phyloP scores from a whole-genome alignment of 2,113 vertebrate species.

The Zeus faber region DNA sequence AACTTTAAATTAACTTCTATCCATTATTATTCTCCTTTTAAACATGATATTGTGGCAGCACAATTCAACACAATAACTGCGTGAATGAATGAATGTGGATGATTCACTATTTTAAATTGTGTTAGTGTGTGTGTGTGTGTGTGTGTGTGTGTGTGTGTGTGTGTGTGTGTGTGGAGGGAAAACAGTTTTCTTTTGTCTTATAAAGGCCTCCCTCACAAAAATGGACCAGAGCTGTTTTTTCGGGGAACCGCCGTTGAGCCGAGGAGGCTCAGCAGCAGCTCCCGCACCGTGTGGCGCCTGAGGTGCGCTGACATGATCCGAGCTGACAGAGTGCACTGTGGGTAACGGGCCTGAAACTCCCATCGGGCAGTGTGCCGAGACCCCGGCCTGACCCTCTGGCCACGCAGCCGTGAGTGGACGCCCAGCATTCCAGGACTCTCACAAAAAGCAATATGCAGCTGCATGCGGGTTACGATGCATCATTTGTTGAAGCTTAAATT shows the following conservation, averaged over 20 bases:
- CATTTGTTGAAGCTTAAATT: not conserved
- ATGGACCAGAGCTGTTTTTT: conserved; percentile 24
- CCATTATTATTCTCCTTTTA: no score
- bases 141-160: no score
- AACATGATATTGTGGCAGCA: no score
- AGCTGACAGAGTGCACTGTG: conserved; percentile 59
- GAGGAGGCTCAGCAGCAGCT: conserved; percentile 45
- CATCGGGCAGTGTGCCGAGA: conserved; percentile 45
- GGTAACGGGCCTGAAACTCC: conserved; percentile 55
- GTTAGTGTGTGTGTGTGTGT: no score
- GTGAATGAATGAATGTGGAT: no score
- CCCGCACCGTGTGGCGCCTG: conserved; percentile 52
- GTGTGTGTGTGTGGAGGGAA: no score
- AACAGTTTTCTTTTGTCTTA: no score
- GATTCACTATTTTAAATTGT: no score
- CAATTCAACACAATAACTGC: no score
- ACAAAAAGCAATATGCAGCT: conserved; percentile 22
- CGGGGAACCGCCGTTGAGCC: not conserved
- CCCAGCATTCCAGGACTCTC: conserved; percentile 3
- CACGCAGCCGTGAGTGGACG: conserved; percentile 7
- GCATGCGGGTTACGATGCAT: not conserved
- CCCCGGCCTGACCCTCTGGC: conserved; percentile 21
- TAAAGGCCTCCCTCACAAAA: no score
- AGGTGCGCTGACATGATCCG: conserved; percentile 59
- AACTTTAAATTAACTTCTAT: no score